These are phyloP conservation scores for Petroica traversi DNA, from an alignment of 2,113 vertebrate species.

Conservation along the genomic window DNA sequence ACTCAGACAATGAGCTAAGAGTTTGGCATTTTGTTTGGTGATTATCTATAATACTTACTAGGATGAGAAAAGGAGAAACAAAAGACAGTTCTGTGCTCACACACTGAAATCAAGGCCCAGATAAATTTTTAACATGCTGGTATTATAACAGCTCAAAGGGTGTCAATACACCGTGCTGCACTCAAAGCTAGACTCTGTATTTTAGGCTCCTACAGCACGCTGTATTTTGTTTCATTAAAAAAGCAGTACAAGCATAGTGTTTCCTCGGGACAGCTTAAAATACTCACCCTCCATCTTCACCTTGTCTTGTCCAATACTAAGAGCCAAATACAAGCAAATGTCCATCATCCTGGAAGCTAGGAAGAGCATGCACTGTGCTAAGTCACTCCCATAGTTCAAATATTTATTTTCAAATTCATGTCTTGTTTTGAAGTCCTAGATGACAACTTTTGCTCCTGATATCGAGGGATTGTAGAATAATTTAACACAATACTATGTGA, in stretches of 20 bases:
- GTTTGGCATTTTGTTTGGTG: conserved; percentile 45
- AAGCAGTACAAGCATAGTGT: background rate
- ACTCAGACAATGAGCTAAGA: background rate
- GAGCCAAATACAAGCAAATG: background rate
- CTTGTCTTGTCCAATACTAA: background rate
- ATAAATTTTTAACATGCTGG: background rate
- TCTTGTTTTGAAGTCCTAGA: background rate
- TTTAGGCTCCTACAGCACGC: background rate
- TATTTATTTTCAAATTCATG: background rate
- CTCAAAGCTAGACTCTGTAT: background rate
- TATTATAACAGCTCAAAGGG: background rate
- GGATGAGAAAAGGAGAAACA: background rate
- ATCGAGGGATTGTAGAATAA: background rate
- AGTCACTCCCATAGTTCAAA: background rate
- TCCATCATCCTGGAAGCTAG: background rate
- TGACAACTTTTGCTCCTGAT: background rate
- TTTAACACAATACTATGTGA: background rate
- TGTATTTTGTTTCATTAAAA: background rate
- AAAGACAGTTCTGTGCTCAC: background rate
- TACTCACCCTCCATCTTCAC: background rate
- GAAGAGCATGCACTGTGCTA: rapidly evolving
- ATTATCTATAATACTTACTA: background rate
- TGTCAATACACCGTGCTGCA: background rate
- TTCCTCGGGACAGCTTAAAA: background rate
- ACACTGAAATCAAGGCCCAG: background rate